Base-by-base conservation (phyloP, 2,888 invertebrate species). In the Sinopyrophorus schimmeli region DNA sequence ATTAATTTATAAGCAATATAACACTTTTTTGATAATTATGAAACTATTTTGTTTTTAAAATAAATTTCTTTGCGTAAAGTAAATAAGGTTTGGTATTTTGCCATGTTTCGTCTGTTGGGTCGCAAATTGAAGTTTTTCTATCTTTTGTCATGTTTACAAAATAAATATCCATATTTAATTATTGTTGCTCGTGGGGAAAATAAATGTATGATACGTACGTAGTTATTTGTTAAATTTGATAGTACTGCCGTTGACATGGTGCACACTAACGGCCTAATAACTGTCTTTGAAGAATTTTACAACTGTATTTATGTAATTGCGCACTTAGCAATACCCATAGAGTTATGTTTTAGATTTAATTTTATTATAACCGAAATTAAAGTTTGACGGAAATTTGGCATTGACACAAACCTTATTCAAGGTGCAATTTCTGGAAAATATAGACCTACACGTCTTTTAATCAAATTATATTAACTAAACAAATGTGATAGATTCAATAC, bases 221-320 rank as follows among this genome's bases (percentile, higher is more conserved):
- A 12, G 15, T 12, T 35, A 12, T 10, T 5, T 3, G 11, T 27
- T 7, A 14, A 10, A 9, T 23, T 21, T 35, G 12, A 14, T 21
- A 21, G 23, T n/a, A 24, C 16, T 24, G 24, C 20, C 5, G 35
- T 5, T 35, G 35, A 35, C 35, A 35, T 11, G 23, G 7, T 23
- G 14, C 15, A 16, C 11, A 10, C 20, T 12, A 6, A 23, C 21
- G 35, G 24, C 11, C 21, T 3, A 21, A 24, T 35, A 35, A 35
- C 35, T 35, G 35, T 35, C 35, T 35, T 14, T 12, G 15, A 24
- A 15, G 24, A 35, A 35, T 35, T 35, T 35, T 35, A 35, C 23
- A 23, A 10, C 35, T 5, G 2, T 21, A 35, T 35, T 35, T 35
- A 35, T 24, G 24, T 35, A 15, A 35, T 35, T 9, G 35, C 24